Evolutionary conservation across 2,797 vertebrate species (phyloP).

Genomic region (Mormyrus proboscirostris): DNA sequence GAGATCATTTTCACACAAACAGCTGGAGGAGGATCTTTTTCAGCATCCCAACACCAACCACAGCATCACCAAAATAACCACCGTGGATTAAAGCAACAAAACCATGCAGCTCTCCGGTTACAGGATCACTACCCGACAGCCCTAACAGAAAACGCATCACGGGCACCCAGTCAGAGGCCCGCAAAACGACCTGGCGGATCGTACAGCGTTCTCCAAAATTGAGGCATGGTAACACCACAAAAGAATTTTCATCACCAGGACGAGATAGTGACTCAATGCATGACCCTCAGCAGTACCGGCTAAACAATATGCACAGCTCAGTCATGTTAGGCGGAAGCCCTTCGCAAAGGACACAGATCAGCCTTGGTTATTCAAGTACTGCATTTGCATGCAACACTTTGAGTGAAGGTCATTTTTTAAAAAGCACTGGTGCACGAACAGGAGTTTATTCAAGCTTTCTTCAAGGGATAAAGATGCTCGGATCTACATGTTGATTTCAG

Average conservation of each 20-base stretch:
- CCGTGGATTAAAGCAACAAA: background rate
- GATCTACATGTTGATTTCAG: background rate
- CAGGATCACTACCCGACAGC: background rate
- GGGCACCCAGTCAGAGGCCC: background rate
- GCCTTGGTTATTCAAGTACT: background rate
- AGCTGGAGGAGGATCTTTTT: background rate
- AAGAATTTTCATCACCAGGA: background rate
- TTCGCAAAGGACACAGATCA: background rate
- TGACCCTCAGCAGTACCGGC: background rate
- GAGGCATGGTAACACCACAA: background rate
- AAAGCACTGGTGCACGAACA: background rate
- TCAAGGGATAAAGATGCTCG: background rate
- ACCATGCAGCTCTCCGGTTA: background rate
- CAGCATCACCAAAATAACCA: background rate
- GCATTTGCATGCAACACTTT: background rate
- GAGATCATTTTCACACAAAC: background rate
- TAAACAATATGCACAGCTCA: background rate
- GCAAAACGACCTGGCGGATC: background rate
- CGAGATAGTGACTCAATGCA: background rate
- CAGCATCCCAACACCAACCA: background rate
- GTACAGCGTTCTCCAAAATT: background rate
- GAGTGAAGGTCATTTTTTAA: background rate
- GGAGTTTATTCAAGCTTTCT: background rate
- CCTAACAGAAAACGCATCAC: no score
- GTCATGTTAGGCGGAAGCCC: background rate